Percentiles rank a stretch among this genome's conserved stretches.
These are phyloP conservation scores for Chunga burmeisteri DNA, from an alignment of 2,113 vertebrate species.

Conservation along the genomic window DNA sequence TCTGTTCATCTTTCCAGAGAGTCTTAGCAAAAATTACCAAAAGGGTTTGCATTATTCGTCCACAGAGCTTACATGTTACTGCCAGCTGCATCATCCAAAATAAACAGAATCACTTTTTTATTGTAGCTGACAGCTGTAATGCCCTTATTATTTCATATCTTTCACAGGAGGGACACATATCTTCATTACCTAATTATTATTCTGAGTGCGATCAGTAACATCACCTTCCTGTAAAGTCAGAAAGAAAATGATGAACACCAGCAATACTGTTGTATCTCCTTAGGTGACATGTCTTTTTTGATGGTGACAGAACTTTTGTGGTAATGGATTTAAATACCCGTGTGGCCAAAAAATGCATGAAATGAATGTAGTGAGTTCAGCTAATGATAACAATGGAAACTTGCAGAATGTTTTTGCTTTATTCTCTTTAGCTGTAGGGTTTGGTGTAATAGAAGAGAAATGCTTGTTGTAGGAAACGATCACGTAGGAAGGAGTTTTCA, in stretches of 20 bases:
- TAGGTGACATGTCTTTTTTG: neutral
- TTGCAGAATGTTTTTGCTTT: neutral
- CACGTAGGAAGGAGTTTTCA: neutral
- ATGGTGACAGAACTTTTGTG: fast-evolving
- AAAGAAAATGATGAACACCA: neutral
- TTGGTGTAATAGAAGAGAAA: neutral
- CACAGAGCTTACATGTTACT: neutral
- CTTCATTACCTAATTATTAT: neutral
- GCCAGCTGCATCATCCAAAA: neutral
- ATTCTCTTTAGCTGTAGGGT: neutral
- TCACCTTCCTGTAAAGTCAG: neutral
- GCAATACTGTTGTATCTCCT: neutral
- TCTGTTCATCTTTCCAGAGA: neutral
- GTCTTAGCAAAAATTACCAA: neutral
- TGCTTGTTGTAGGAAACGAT: neutral
- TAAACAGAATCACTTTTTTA: neutral
- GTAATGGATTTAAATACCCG: neutral
- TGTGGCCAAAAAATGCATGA: neutral
- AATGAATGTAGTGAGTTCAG: neutral
- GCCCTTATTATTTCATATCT: neutral
- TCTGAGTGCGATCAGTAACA: neutral
- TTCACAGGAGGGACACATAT: neutral
- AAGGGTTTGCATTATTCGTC: neutral
- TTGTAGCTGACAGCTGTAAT: conserved; percentile 7
- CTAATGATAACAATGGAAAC: neutral